Base-by-base conservation (phyloP, 2,113 vertebrate species). In the Bagarius yarrelli region DNA sequence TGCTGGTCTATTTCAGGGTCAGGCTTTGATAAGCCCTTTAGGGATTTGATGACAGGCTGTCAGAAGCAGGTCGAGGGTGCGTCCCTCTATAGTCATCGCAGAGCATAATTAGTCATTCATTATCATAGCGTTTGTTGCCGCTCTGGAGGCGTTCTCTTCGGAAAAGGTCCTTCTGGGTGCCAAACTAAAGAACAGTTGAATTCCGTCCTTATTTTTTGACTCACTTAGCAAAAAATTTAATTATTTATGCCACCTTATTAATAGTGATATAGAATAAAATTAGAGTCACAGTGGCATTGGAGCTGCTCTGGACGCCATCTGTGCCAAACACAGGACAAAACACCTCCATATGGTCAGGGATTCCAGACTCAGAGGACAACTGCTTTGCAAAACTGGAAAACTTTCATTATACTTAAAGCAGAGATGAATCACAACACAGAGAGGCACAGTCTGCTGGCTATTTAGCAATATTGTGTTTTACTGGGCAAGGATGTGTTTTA, bases 81-180 rank as follows among this genome's bases (percentile, higher is more conserved):
- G 85, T 87, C 86, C 87, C 81, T 81, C 82, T 88, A 83, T 86
- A 74, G 25, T 88, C 87, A 80, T 87, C 85, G 14, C 76, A 2
- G 86, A 89, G 86, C 91, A 91, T 92, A 93, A 93, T 93, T 91
- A 92, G 88, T 89, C 81, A 76, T 89, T 93, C 91, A 93, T 94
- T 93, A 92, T 88, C 90, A 93, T 92, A 91, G 90, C 88, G 90
- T 92, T 91, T 91, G 92, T 93, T 92, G 92, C 87, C 79, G 88
- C 84, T 89, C 91, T 90, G 91, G 88, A 79, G 83, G 86, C 89
- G 90, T 94, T 93, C 93, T 93, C 92, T 92, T 89, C 92, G 90
- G 91, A 94, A 92, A 90, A 86, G 88, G 87, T 88, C 93, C 92
- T 91, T 92, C 91, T 92, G 92, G 92, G 91, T 90, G 91, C 87